A percentile compares a stretch with the other conserved stretches of the same genome.
Conservation (phyloP, 2,113 vertebrate species). For the Pachyramphus minor region DNA sequence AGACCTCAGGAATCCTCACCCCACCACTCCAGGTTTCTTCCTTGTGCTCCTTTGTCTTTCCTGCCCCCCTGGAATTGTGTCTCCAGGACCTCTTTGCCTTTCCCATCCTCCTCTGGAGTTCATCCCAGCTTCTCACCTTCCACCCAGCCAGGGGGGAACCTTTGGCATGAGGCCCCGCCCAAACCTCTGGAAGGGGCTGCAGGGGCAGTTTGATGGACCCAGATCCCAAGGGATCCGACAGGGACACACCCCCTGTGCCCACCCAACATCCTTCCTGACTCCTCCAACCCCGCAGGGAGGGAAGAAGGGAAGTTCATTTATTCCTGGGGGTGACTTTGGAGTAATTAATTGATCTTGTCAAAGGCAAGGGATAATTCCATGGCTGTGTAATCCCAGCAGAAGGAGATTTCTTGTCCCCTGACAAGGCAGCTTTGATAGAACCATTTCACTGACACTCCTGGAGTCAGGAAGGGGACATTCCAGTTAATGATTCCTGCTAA, state of each 20-base stretch:
- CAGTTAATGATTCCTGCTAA: neutral
- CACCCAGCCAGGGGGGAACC: neutral
- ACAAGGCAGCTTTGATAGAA: slow-evolving; percentile 15
- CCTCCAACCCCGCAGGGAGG: neutral
- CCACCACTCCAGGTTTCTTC: neutral
- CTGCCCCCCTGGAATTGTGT: neutral
- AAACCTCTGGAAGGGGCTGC: neutral
- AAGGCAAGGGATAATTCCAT: slow-evolving; percentile 2
- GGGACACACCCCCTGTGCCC: neutral
- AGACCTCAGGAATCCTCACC: neutral
- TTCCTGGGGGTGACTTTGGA: neutral
- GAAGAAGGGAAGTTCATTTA: slow-evolving; percentile 5
- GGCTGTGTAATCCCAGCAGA: neutral
- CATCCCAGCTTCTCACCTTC: neutral
- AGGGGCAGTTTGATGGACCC: neutral
- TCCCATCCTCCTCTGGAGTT: neutral
- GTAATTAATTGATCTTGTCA: slow-evolving; percentile 42
- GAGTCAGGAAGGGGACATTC: neutral
- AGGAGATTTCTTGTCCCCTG: slow-evolving; percentile 6
- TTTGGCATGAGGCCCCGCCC: neutral
- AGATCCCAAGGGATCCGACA: neutral
- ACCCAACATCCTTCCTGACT: neutral
- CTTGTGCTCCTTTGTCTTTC: neutral
- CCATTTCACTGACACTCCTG: neutral
- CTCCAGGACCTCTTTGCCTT: neutral